phyloP scores from a whole-genome alignment of 2,113 vertebrate species.

The Nibea albiflora region DNA sequence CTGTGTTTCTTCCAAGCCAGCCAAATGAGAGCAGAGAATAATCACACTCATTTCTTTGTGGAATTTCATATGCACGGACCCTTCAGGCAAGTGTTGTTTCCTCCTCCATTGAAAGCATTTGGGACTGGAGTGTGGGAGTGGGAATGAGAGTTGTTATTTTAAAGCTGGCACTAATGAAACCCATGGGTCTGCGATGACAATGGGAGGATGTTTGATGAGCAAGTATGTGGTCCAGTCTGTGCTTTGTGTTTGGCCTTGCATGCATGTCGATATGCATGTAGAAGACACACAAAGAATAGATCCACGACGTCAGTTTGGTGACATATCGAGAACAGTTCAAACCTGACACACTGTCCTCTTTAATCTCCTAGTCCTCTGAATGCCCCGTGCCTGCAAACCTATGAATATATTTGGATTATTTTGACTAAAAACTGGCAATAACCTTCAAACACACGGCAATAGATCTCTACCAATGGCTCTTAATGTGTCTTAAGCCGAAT shows the following conservation, averaged over 20 bases:
- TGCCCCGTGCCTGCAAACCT: background rate
- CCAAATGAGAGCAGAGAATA: conserved; percentile 30
- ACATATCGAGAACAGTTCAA: conserved; percentile 18
- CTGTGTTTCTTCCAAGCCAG: background rate
- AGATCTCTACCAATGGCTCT: background rate
- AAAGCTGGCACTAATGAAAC: conserved; percentile 80
- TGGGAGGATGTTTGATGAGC: conserved; percentile 67
- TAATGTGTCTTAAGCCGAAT: background rate
- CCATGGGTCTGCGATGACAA: conserved; percentile 75
- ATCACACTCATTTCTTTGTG: conserved; percentile 16
- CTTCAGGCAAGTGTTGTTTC: conserved; percentile 69
- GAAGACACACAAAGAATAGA: background rate
- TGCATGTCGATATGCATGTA: background rate
- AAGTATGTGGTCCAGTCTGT: conserved; percentile 47
- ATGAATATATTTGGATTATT: background rate
- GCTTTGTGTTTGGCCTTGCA: conserved; percentile 38
- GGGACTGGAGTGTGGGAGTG: conserved; percentile 72
- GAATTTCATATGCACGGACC: conserved; percentile 51
- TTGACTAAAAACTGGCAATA: background rate
- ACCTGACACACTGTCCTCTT: conserved; percentile 23
- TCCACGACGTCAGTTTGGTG: conserved; percentile 1
- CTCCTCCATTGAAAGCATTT: conserved; percentile 65
- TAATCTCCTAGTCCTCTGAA: background rate
- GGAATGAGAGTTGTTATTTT: conserved; percentile 74
- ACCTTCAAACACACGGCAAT: background rate